These are phyloP conservation scores for Tigriopus japonicus DNA, from an alignment of 1,140 invertebrate species.

Conservation along the genomic window DNA sequence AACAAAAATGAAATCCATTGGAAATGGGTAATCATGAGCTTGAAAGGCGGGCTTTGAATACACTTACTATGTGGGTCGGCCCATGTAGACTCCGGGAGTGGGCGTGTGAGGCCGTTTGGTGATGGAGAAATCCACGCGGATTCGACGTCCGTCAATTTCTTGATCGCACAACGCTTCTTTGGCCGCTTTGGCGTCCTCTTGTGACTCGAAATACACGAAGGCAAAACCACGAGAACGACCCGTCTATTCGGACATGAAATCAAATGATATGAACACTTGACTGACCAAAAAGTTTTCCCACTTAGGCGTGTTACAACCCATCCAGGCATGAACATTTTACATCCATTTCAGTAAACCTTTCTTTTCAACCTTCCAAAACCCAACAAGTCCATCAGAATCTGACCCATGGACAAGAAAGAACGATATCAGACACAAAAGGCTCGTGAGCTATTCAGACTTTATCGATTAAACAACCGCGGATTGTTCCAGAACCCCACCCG, in stretches of 20 bases:
- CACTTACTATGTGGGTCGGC: slow-evolving; percentile 58
- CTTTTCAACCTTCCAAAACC: too few species aligned
- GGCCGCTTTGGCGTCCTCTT: slow-evolving; percentile 76
- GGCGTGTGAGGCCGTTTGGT: slow-evolving; percentile 93
- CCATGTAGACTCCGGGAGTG: slow-evolving; percentile 94
- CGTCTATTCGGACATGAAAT: slow-evolving; percentile 38
- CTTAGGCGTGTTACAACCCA: too few species aligned
- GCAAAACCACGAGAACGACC: slow-evolving; percentile 84
- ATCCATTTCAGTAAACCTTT: too few species aligned
- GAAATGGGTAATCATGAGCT: background rate
- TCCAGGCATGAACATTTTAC: too few species aligned
- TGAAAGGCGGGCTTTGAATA: background rate
- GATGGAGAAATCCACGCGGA: slow-evolving; percentile 90
- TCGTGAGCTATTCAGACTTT: too few species aligned
- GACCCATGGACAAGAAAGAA: too few species aligned
- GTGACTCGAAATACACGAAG: slow-evolving; percentile 81
- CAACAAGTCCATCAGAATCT: too few species aligned
- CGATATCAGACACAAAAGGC: too few species aligned
- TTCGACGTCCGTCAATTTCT: slow-evolving; percentile 71
- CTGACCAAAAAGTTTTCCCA: too few species aligned
- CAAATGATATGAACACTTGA: too few species aligned
- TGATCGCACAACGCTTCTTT: slow-evolving; percentile 83
- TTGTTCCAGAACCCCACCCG: too few species aligned
- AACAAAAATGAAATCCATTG: slow-evolving; percentile 12
- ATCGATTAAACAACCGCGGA: too few species aligned